A percentile compares a stretch with the other conserved stretches of the same genome.
Conservation (phyloP, 2,888 invertebrate genomes). For the Drosophila meridionalis region DNA sequence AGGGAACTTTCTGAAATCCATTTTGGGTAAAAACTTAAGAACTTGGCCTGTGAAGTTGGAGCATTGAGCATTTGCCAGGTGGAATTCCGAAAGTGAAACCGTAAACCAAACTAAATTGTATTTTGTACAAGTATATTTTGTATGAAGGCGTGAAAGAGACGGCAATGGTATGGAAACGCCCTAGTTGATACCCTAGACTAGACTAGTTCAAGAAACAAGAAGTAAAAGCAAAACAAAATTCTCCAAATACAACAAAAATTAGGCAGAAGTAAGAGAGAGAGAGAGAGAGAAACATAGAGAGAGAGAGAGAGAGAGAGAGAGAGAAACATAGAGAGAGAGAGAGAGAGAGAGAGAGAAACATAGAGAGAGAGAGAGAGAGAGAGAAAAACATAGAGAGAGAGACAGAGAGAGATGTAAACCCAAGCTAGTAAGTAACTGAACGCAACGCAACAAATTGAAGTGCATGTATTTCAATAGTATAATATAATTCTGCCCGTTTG, state of each 20-base stretch:
- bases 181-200: conserved; percentile 26
- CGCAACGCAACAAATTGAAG: conserved; percentile 1
- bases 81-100: conserved; percentile 15
- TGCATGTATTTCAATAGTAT: conserved; percentile 1
- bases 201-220: conserved; percentile 30
- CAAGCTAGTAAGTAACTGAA: conserved; percentile 2
- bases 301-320: not conserved
- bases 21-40: not conserved
- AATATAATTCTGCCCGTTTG: not conserved
- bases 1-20: conserved; percentile 16
- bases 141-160: conserved; percentile 30
- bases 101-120: conserved; percentile 21
- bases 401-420: not conserved
- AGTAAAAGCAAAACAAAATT: not conserved
- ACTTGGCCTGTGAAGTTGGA: not conserved
- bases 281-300: not conserved
- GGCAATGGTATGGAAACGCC: conserved; percentile 18
- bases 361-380: not conserved
- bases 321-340: not conserved
- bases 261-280: conserved; percentile 2
- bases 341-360: not conserved
- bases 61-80: conserved; percentile 1
- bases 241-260: not conserved
- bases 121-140: conserved; percentile 33
- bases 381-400: not conserved